These are phyloP conservation scores for Lydus trimaculatus DNA, from an alignment of 2,888 invertebrate genomes.

Conservation along the genomic window DNA sequence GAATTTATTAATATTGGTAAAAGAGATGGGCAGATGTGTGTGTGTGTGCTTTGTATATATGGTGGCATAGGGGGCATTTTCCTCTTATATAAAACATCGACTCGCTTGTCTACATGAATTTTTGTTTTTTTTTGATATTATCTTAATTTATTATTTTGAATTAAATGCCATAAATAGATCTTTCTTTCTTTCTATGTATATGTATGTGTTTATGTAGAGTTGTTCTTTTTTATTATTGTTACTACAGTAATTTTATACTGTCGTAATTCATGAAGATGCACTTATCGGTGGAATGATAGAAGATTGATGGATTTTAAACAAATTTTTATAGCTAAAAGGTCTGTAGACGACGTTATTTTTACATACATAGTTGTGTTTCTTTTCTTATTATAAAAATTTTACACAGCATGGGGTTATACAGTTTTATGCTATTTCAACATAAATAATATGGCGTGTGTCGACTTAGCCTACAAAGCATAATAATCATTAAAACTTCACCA, in stretches of 20 bases:
- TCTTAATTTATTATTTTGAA: slow-evolving; percentile 33
- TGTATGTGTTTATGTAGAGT: neutral
- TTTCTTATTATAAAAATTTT: neutral
- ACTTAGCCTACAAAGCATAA: neutral
- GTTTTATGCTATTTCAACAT: slow-evolving; percentile 5
- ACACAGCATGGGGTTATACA: neutral
- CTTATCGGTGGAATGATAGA: neutral
- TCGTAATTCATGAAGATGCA: neutral
- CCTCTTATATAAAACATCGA: slow-evolving; percentile 12
- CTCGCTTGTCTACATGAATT: slow-evolving; percentile 27
- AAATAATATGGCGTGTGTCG: slow-evolving; percentile 6
- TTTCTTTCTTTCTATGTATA: neutral
- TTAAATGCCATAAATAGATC: slow-evolving; percentile 22
- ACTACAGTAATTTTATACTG: neutral
- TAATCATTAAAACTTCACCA: neutral
- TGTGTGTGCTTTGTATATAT: slow-evolving; percentile 29
- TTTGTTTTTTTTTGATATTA: slow-evolving; percentile 22
- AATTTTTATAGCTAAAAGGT: slow-evolving; percentile 6
- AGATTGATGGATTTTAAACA: slow-evolving; percentile 3
- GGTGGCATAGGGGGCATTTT: slow-evolving; percentile 9
- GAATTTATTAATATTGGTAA: slow-evolving; percentile 50
- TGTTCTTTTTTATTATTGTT: slow-evolving; percentile 1
- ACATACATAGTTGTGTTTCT: neutral
- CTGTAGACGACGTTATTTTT: neutral
- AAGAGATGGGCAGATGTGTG: slow-evolving; percentile 37